A percentile compares a stretch with the other conserved stretches of the same genome.
Conservation (phyloP, 2,797 vertebrate genomes). For the Alosa sapidissima region DNA sequence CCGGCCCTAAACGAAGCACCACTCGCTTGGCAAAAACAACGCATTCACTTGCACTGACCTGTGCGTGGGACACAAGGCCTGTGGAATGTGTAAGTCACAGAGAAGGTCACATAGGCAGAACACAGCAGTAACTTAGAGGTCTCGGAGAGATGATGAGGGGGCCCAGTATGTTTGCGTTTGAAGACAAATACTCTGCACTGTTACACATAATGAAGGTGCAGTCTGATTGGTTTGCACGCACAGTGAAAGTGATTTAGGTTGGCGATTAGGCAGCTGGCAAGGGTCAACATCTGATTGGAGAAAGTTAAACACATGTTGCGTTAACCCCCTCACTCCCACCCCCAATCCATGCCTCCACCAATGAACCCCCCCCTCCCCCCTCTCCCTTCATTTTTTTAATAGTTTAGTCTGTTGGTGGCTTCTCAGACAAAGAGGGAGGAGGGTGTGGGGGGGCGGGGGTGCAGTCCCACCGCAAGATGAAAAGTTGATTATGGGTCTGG, state of each 20-base stretch:
- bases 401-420: slow-evolving; percentile 77
- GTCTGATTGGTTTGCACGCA: background rate
- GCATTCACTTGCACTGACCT: slow-evolving; percentile 13
- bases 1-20: slow-evolving; percentile 33
- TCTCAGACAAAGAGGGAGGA: slow-evolving; percentile 38
- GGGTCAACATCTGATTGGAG: background rate
- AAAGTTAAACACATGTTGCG: slow-evolving; percentile 57
- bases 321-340: slow-evolving; percentile 24
- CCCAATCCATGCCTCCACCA: slow-evolving; percentile 21
- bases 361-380: background rate
- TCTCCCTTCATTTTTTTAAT: slow-evolving; percentile 60
- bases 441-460: slow-evolving; percentile 41
- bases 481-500: slow-evolving; percentile 77
- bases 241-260: background rate
- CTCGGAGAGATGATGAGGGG: too few species aligned
- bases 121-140: background rate
- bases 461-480: slow-evolving; percentile 69
- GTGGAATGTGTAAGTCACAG: background rate
- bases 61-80: background rate
- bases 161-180: background rate
- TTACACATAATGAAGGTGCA: background rate
- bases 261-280: background rate
- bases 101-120: background rate
- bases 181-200: background rate
- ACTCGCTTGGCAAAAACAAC: background rate